Evolutionary conservation across 2,888 invertebrate genomes (phyloP), one percentile per base, ranked within the genome.

Genomic region (Hydraecia micacea): DNA sequence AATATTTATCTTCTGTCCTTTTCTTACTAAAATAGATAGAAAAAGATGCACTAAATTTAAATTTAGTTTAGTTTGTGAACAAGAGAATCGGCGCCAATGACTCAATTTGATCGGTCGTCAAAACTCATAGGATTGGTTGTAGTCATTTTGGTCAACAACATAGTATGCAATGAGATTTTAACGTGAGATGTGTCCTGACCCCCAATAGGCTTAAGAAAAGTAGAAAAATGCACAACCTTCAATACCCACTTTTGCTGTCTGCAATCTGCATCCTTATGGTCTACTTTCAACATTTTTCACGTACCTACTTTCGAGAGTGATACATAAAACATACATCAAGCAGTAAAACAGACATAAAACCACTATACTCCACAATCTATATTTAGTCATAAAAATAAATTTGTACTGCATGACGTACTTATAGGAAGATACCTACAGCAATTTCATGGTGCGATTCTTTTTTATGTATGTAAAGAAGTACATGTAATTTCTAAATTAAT

Each of bases 381-480:
- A 86, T 84, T 82, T 75, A 86, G 62, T 62, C 69, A 79, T 84
- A 77, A 85, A 87, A 87, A 84, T 79, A 77, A 71, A 65, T 49
- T 62, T 36, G 62, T 42, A 72, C 67, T 75, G 55, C 32, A 72
- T 81, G 83, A 83, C 75, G 77, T 55, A 46, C 25, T 18, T 32
- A 25, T 36, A 36, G 32, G 32, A 18, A 55, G 11, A 15, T 52
- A 52, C 25, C 28, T 18, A 49, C 63, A 62, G 71, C 72, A 76
- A 68, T 81, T 79, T 79, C 66, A 78, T 67, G 74, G 75, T 39
- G 11, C 49, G 11, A 70, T 75, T 69, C 67, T 68, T 79, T 79
- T 73, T 60, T 65, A 71, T 65, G 28, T 25, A 21, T 55, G 28
- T 25, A 39, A 18, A 60, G 46, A 62, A 55, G 9, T 32, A 46